These are phyloP conservation scores for Sylvietta virens DNA, from an alignment of 2,113 vertebrate genomes.

Conservation along the genomic window DNA sequence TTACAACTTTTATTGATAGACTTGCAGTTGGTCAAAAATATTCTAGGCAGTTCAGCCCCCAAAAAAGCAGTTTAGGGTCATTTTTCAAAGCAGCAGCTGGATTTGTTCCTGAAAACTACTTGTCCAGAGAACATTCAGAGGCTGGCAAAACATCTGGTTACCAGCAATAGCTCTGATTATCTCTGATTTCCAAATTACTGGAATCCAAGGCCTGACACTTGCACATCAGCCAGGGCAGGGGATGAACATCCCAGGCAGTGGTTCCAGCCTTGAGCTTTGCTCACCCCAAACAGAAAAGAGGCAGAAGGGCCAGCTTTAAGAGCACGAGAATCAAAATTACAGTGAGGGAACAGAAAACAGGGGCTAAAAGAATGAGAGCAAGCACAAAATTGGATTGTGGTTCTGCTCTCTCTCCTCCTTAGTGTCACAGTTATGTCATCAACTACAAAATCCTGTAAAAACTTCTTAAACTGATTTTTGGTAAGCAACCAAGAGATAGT, in stretches of 20 bases:
- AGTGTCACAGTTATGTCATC: not conserved
- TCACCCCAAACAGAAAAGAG: not conserved
- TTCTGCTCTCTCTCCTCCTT: not conserved
- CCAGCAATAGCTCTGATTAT: not conserved
- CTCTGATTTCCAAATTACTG: not conserved
- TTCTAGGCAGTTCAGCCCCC: not conserved
- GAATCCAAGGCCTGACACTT: not conserved
- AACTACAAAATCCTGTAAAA: not conserved
- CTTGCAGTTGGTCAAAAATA: not conserved
- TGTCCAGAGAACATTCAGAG: not conserved
- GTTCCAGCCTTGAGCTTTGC: not conserved
- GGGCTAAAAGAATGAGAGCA: rapidly evolving
- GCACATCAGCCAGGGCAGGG: not conserved
- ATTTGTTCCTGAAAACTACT: not conserved
- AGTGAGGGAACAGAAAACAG: rapidly evolving
- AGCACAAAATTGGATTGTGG: not conserved
- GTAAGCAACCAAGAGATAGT: not conserved
- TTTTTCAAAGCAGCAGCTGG: not conserved
- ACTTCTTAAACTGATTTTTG: not conserved
- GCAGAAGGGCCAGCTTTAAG: not conserved
- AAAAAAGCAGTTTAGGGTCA: not conserved
- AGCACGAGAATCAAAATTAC: not conserved
- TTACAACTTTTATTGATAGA: not conserved
- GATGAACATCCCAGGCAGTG: not conserved
- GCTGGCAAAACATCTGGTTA: not conserved